Evolutionary conservation across 2,113 vertebrate genomes (phyloP).

Genomic region (Seriola quinqueradiata): DNA sequence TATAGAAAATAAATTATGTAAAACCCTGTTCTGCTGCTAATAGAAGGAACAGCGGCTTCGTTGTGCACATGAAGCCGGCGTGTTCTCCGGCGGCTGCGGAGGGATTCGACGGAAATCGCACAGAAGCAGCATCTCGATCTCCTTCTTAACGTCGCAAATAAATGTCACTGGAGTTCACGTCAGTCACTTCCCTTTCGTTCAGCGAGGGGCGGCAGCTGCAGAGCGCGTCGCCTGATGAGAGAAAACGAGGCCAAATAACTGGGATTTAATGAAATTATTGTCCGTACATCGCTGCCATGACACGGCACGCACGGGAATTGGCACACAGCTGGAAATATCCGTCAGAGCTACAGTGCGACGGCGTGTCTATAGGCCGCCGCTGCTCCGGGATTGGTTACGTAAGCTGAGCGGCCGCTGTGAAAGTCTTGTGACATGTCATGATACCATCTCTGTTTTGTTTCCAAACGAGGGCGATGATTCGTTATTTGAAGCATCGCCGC

Average conservation of each 20-base stretch:
- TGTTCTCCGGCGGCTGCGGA: not conserved
- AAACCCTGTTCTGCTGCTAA: not conserved
- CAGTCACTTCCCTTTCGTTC: not conserved
- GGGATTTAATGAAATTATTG: not conserved
- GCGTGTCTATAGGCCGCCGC: not conserved
- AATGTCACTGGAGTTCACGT: not conserved
- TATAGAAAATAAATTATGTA: slow-evolving; percentile 57
- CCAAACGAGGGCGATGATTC: not conserved
- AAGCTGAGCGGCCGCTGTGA: slow-evolving; percentile 39
- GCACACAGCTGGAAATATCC: slow-evolving; percentile 5
- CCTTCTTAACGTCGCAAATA: not conserved
- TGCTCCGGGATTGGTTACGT: slow-evolving; percentile 29
- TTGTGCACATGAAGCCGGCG: not conserved
- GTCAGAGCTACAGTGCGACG: not conserved
- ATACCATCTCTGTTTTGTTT: not conserved
- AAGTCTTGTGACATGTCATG: slow-evolving; percentile 62
- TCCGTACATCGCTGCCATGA: not conserved
- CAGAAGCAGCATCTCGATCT: not conserved
- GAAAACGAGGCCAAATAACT: not conserved
- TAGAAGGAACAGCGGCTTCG: not conserved
- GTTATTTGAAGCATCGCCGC: not conserved
- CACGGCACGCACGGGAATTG: not conserved
- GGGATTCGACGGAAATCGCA: not conserved
- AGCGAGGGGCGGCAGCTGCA: not conserved
- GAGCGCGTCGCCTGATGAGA: not conserved